Conservation (phyloP, 1,140 invertebrate species). For the Ceratitis capitata region DNA sequence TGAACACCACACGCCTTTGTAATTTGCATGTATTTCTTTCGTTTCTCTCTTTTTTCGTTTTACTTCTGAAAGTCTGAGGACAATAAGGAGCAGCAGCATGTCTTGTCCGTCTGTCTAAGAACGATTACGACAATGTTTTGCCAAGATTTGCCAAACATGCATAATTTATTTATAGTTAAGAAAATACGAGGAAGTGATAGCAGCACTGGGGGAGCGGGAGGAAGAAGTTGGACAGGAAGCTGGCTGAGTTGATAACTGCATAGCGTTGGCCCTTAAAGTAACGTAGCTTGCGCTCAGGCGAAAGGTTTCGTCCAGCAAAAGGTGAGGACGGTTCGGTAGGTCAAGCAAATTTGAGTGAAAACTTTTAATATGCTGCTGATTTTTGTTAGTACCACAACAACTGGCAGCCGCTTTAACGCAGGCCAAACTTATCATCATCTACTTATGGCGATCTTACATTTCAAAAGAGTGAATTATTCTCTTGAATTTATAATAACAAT, state of each 20-base stretch:
- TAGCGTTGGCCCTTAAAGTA: too few relatives aligned
- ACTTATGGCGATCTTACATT: not conserved
- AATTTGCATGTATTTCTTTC: not conserved
- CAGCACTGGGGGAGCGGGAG: not conserved
- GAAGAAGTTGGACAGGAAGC: too few relatives aligned
- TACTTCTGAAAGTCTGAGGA: not conserved
- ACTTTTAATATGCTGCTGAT: slow-evolving; percentile 38
- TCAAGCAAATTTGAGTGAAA: slow-evolving; percentile 11
- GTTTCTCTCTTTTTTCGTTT: too few relatives aligned
- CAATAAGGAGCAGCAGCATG: not conserved
- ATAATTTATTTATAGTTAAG: slow-evolving; percentile 42
- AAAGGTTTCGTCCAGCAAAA: too few relatives aligned
- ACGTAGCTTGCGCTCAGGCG: too few relatives aligned
- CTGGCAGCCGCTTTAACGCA: not conserved
- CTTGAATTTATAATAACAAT: not conserved
- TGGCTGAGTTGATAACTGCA: too few relatives aligned
- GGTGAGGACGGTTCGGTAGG: not conserved
- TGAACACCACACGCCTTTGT: not conserved
- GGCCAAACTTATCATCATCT: slow-evolving; percentile 17
- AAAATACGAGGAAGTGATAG: not conserved
- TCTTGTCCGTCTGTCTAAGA: not conserved
- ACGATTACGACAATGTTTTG: slow-evolving; percentile 30
- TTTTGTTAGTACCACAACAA: not conserved
- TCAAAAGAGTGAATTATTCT: not conserved
- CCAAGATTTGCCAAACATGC: slow-evolving; percentile 39